These are phyloP conservation scores for Dascillus cervinus DNA, from an alignment of 2,888 invertebrate species.

Conservation along the genomic window DNA sequence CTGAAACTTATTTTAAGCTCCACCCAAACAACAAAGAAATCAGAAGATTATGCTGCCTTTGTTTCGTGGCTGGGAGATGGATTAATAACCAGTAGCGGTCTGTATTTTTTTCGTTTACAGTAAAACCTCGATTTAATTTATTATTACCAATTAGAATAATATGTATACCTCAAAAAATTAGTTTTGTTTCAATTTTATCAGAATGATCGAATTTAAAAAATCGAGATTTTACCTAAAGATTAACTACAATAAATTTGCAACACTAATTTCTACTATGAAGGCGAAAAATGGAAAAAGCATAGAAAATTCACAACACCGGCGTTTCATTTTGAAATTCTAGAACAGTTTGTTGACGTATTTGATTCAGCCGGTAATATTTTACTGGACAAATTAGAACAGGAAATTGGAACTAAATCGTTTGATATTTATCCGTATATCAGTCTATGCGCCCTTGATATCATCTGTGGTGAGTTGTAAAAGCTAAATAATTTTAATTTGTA, in stretches of 20 bases:
- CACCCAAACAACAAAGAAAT: constrained; percentile 30
- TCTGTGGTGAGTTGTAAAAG: constrained; percentile 45
- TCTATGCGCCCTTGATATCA: constrained; percentile 53
- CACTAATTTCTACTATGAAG: no score
- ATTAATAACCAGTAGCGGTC: constrained; percentile 38
- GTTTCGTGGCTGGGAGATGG: constrained; percentile 37
- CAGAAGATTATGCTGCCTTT: constrained; percentile 28
- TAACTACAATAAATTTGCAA: no score
- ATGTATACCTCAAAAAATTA: no score
- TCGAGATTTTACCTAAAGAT: no score
- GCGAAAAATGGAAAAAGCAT: constrained; percentile 48
- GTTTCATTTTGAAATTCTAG: constrained; percentile 70
- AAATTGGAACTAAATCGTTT: constrained; percentile 40
- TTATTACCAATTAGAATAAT: no score
- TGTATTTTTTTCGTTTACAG: no score
- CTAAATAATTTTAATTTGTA: no score
- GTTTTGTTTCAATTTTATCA: no score
- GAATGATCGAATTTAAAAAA: no score
- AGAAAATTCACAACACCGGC: constrained; percentile 69
- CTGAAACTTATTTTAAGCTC: constrained; percentile 25
- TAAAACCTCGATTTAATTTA: no score
- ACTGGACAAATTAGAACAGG: constrained; percentile 44
- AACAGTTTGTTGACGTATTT: constrained; percentile 63
- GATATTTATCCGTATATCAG: constrained; percentile 56
- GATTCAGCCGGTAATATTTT: constrained; percentile 55